Base-by-base conservation (phyloP, 2,113 vertebrate species). In the Alaudala cheleensis region DNA sequence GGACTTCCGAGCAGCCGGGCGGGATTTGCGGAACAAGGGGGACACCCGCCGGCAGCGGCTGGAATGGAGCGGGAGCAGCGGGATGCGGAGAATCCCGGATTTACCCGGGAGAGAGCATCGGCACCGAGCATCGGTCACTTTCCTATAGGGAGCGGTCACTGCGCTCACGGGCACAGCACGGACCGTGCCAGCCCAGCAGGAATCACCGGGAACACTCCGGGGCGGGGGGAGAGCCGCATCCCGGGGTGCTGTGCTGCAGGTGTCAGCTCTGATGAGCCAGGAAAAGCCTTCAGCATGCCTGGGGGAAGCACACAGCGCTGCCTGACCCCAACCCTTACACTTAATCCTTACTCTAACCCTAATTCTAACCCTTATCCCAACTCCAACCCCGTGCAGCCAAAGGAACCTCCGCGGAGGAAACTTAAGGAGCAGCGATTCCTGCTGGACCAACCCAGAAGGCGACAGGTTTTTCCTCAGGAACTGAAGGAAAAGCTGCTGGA, bases 381-480 rank as follows among this genome's bases (percentile, higher is more conserved):
- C 7, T 2, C 49, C 15, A 28, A 2, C 3, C 17, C 47, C 7
- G 0, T 2, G 13, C 70, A 9, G 56, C 28, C 9, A 5, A 5
- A 51, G 47, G 11, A 67, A 29, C 33, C 56, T 23, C 39, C 3
- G 4, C 0, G 3, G 61, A 37, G 33, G 16, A 65, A 65, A 40
- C 3, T 4, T 0, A 0, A 21, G 42, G 51, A 92, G 23, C 20
- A 11, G 23, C 0, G 6, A 16, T 33, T 49, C 2, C 1, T 8
- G 21, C 44, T 8, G 40, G 34, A n/a, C 5, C 3, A 1, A 14
- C 22, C 12, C 56, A 10, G 24, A 14, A 14, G 54, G 26, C 1
- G 0, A 5, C 2, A 14, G 74, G 34, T 3, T 34, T 69, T 67
- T 22, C 9, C 21, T 24, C 15, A 3, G 50, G 33, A 39, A 15